Evolutionary conservation across 2,113 vertebrate species (phyloP), one percentile per base, ranked within the genome.

Genomic region (Hemiprocne comata): DNA sequence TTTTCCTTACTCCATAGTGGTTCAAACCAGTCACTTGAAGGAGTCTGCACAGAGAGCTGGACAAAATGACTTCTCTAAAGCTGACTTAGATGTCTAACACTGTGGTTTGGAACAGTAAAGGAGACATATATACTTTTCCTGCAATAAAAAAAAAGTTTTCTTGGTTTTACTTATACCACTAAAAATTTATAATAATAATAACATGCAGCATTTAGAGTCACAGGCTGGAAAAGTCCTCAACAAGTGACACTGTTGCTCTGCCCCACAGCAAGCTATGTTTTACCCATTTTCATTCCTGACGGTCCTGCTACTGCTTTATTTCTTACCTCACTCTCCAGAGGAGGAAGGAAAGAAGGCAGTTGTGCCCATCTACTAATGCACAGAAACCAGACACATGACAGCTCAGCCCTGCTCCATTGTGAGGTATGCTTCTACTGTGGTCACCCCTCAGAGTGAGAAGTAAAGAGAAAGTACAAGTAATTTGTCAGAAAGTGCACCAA

Each of bases 371-470:
- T 74, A 25, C 51, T 20, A 7, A 62, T 7, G 36, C 67, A 70
- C 5, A 42, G 34, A 85, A 26, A 65, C 5, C 40, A 62, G 38
- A 57, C 6, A 20, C 4, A 7, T 42, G 21, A 17, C 8, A 44
- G 33, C 24, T 23, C 19, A 38, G 34, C 57, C 25, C 44, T 57
- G 33, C 21, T 73, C 40, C 38, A 28, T 0, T 9, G 9, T 20
- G 46, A 73, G 1, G 3, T 40, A 12, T 31, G 24, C 1, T 54
- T 85, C 79, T 42, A 64, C 10, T 53, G 14, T 18, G 24, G 29
- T 20, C 33, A 34, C 17, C 74, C 64, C 9, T 87, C n/a, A 34
- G 33, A 65, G 3, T 0, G 1, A 54, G 48, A 29, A 5, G 6
- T 0, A 1, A 14, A 31, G 15, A 82, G 33, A 76, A 80, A 83